Conservation (phyloP, 92 coral and sea anemone species). For the Bergia puertoricense region DNA sequence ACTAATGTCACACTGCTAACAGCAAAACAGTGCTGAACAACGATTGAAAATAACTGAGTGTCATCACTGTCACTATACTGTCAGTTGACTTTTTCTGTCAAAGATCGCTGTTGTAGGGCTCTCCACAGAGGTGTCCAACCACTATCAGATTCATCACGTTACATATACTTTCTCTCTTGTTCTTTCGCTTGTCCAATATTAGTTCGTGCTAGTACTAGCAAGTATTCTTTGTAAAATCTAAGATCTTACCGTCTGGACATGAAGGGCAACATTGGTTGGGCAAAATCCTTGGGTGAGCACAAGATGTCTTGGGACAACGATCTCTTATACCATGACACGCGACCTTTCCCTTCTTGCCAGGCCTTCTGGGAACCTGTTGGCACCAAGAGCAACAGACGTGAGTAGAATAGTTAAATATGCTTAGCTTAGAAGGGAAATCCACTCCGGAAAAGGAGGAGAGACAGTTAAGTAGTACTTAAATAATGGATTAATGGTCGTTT, state of each 20-base stretch:
- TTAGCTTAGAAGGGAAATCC: background rate
- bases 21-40: too few species aligned
- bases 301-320: slow-evolving; percentile 86
- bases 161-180: too few species aligned
- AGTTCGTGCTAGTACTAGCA: background rate
- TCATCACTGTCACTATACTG: too few species aligned
- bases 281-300: slow-evolving; percentile 69
- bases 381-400: background rate
- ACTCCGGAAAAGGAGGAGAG: slow-evolving; percentile 1
- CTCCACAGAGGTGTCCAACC: too few species aligned
- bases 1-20: too few species aligned
- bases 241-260: slow-evolving; percentile 72
- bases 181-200: background rate
- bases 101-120: too few species aligned
- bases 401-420: background rate
- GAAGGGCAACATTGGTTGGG: slow-evolving; percentile 78
- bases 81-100: too few species aligned
- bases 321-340: slow-evolving; percentile 68
- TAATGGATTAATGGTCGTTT: background rate
- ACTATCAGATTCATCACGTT: too few species aligned
- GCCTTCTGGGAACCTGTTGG: slow-evolving; percentile 60
- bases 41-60: too few species aligned
- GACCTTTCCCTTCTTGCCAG: slow-evolving; percentile 66
- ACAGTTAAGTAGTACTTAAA: background rate
- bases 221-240: too few species aligned